Evolutionary conservation across 2,797 vertebrate genomes (phyloP).

Genomic region (Sparidentex hasta): DNA sequence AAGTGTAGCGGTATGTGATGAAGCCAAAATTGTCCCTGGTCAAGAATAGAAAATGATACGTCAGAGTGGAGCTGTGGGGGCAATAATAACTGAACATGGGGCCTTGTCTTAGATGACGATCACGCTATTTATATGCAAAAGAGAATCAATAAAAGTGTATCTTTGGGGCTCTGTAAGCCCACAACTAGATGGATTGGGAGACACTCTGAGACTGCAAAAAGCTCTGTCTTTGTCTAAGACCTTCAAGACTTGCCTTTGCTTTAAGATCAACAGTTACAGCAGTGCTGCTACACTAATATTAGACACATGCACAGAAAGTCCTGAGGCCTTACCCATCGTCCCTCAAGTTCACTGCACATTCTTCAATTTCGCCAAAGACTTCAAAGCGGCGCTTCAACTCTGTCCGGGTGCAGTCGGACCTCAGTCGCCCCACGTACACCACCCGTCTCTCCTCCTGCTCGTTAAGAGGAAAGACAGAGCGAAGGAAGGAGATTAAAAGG

Average conservation of each 20-base stretch:
- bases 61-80: conserved; percentile 58
- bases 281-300: conserved; percentile 5
- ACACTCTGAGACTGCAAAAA: conserved; percentile 45
- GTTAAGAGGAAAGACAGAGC: conserved; percentile 73
- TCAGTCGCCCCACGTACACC: conserved; percentile 96
- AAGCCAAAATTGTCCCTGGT: conserved; percentile 98
- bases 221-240: conserved; percentile 44
- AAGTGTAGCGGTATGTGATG: conserved; percentile 99
- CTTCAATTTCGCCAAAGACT: conserved; percentile 99
- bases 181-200: conserved; percentile 57
- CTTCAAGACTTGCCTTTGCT: conserved; percentile 30
- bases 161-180: conserved; percentile 60
- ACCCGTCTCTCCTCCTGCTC: conserved; percentile 96
- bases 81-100: conserved; percentile 57
- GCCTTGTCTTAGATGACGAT: conserved; percentile 62
- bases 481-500: conserved; percentile 70
- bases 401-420: conserved; percentile 92
- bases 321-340: conserved; percentile 93
- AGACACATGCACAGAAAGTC: conserved; percentile 36
- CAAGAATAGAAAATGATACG: conserved; percentile 71
- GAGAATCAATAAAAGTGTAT: conserved; percentile 79
- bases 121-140: conserved; percentile 81
- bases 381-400: conserved; percentile 98
- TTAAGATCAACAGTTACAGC: conserved; percentile 28
- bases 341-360: conserved; percentile 96